Evolutionary conservation across 2,797 vertebrate species (phyloP).

Genomic region (Phalanger gymnotis): DNA sequence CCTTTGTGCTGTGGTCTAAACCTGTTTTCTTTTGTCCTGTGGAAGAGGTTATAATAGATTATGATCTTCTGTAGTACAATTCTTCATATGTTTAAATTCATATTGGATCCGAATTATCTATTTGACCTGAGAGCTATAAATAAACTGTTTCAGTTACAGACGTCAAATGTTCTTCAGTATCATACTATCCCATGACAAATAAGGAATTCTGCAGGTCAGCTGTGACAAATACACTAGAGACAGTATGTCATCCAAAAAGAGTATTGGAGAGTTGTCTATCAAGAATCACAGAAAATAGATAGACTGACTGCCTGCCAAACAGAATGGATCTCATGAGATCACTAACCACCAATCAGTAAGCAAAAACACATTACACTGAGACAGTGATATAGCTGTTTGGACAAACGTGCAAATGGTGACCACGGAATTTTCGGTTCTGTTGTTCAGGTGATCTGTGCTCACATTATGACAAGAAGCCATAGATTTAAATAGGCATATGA

Average conservation of each 20-base stretch:
- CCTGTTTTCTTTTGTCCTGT: not conserved
- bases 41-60: not conserved
- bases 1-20: not conserved
- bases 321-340: not conserved
- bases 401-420: not conserved
- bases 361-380: not conserved
- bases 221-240: not conserved
- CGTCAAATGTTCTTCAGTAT: constrained; percentile 25
- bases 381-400: not conserved
- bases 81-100: constrained; percentile 9
- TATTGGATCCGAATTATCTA: constrained; percentile 18
- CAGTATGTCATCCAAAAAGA: not conserved
- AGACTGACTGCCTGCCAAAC: not conserved
- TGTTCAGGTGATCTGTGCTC: not conserved
- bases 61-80: not conserved
- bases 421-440: not conserved
- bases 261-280: not conserved
- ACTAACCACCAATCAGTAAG: not conserved
- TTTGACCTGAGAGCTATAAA: constrained; percentile 23
- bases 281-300: not conserved
- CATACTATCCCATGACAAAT: not conserved
- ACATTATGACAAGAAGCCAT: not conserved
- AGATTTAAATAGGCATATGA: not conserved
- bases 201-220: not conserved
- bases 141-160: not conserved